Conservation (phyloP, 1,140 invertebrate species). For the Bombus fervidus region DNA sequence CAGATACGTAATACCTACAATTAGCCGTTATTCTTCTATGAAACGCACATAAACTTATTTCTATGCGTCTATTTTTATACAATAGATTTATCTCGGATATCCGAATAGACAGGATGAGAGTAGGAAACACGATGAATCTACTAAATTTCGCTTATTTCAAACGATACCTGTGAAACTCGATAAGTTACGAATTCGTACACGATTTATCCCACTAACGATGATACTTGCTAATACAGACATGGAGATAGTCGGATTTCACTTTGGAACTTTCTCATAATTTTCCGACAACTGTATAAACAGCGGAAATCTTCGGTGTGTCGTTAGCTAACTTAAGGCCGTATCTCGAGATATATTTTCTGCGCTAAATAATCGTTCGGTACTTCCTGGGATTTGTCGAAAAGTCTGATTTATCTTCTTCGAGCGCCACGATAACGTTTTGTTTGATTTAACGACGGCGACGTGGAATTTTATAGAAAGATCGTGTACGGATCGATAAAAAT, state of each 20-base stretch:
- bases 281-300: background rate
- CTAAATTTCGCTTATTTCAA: constrained; percentile 19
- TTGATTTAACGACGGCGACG: background rate
- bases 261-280: constrained; percentile 5
- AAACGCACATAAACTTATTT: too few relatives aligned
- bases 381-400: background rate
- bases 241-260: background rate
- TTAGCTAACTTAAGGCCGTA: background rate
- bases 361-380: background rate
- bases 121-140: too few relatives aligned
- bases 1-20: too few relatives aligned
- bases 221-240: constrained; percentile 27
- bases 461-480: background rate
- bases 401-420: background rate
- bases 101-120: too few relatives aligned
- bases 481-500: background rate
- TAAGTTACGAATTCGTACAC: constrained; percentile 3
- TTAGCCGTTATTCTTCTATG: too few relatives aligned
- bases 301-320: background rate
- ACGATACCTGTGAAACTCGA: constrained; percentile 1
- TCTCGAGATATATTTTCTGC: background rate
- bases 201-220: constrained; percentile 36
- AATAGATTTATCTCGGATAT: too few relatives aligned
- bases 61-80: too few relatives aligned
- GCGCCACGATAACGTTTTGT: background rate